These are phyloP conservation scores for Myrmophylax atrothorax DNA, from an alignment of 2,113 vertebrate species.

Conservation along the genomic window DNA sequence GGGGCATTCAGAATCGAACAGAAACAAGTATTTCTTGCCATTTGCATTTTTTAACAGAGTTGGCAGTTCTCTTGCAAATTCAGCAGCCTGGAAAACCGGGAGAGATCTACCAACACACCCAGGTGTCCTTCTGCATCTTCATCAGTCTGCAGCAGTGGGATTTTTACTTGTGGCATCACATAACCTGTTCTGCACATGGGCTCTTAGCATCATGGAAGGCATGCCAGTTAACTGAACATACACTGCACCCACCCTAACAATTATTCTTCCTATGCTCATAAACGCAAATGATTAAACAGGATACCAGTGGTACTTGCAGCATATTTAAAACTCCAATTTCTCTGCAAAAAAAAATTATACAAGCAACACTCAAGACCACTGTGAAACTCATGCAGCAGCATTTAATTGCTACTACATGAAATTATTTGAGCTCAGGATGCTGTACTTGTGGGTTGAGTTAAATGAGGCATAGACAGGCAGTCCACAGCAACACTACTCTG, in stretches of 20 bases:
- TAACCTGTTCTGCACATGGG: neutral
- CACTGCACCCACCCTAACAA: neutral
- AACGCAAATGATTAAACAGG: neutral
- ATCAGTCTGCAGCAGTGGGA: neutral
- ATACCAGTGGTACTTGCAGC: neutral
- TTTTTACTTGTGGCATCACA: neutral
- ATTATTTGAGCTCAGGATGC: neutral
- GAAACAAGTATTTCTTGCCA: neutral
- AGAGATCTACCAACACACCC: neutral
- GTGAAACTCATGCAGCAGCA: neutral
- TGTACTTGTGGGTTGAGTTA: neutral
- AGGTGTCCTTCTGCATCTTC: neutral
- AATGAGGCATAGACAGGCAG: neutral
- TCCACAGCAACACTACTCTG: neutral
- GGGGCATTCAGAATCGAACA: neutral
- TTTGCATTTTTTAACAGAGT: neutral
- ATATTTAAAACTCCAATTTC: neutral
- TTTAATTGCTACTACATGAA: neutral
- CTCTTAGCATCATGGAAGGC: neutral
- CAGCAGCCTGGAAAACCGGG: neutral
- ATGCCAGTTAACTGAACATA: neutral
- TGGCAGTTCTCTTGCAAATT: neutral
- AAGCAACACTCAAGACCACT: neutral
- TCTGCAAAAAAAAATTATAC: rapidly evolving
- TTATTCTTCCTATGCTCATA: neutral